phyloP scores from a whole-genome alignment of 2,888 invertebrate genomes.

The Dasysyrphus albostriatus region DNA sequence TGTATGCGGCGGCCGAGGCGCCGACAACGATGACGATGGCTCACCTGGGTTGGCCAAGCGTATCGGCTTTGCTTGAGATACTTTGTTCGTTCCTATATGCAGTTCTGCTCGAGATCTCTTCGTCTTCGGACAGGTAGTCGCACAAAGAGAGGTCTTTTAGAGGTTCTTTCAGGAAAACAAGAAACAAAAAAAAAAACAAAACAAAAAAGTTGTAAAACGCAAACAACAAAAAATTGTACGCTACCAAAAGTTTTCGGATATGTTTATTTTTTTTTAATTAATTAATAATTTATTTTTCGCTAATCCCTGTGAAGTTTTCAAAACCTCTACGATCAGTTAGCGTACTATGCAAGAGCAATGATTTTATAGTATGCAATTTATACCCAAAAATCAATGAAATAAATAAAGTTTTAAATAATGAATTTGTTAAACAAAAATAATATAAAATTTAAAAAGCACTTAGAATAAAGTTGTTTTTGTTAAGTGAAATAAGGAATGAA shows the following conservation, averaged over 20 bases:
- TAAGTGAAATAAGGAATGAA: background rate
- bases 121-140: conserved; percentile 80
- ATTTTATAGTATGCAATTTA: no score
- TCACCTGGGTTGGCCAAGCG: conserved; percentile 75
- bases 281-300: background rate
- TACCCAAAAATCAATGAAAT: background rate
- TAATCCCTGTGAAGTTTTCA: background rate
- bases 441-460: background rate
- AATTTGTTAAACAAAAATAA: conserved; percentile 3
- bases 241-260: conserved; percentile 1
- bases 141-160: conserved; percentile 55
- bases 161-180: conserved; percentile 38
- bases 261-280: background rate
- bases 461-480: no score
- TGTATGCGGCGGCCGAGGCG: background rate
- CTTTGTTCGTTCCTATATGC: conserved; percentile 74
- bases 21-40: conserved; percentile 16
- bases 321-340: conserved; percentile 14
- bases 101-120: conserved; percentile 82
- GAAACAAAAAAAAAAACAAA: conserved; percentile 24
- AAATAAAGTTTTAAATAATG: background rate
- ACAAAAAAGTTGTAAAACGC: conserved; percentile 14
- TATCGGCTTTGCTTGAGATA: conserved; percentile 74
- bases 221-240: conserved; percentile 22
- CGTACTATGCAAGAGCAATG: background rate